Conservation (phyloP, 1,140 invertebrate species). For the Helicoverpa armigera region DNA sequence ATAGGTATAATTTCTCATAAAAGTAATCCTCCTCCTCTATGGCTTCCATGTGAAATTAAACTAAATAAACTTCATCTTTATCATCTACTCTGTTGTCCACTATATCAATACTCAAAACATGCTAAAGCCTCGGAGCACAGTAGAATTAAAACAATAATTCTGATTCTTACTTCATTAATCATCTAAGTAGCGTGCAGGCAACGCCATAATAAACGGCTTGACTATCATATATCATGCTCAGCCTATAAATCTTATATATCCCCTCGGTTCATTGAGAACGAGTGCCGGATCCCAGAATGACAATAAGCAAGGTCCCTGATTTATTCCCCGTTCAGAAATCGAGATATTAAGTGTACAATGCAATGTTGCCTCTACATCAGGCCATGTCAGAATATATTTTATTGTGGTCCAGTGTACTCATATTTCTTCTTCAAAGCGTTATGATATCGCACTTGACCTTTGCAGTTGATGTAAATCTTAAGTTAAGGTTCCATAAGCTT, state of each 20-base stretch:
- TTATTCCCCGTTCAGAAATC: slow-evolving; percentile 46
- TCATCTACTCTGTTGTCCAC: too few species aligned
- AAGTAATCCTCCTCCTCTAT: too few species aligned
- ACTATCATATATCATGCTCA: slow-evolving; percentile 34
- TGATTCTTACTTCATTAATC: slow-evolving; percentile 39
- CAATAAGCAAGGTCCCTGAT: slow-evolving; percentile 40
- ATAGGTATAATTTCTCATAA: too few species aligned
- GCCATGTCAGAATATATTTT: slow-evolving; percentile 37
- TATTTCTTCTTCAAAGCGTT: slow-evolving; percentile 44
- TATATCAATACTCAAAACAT: neutral
- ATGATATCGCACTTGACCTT: slow-evolving; percentile 39
- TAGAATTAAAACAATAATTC: slow-evolving; percentile 42
- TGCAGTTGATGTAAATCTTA: slow-evolving; percentile 24
- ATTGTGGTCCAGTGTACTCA: slow-evolving; percentile 21
- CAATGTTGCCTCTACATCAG: slow-evolving; percentile 32
- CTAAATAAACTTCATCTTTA: too few species aligned
- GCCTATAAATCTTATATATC: slow-evolving; percentile 45
- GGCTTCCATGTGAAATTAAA: too few species aligned
- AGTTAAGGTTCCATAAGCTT: neutral
- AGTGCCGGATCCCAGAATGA: slow-evolving; percentile 43
- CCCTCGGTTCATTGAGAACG: slow-evolving; percentile 37
- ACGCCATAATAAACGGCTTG: slow-evolving; percentile 31
- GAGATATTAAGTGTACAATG: slow-evolving; percentile 44
- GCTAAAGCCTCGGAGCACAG: neutral
- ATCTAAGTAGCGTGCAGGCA: slow-evolving; percentile 38